Evolutionary conservation across 1,140 invertebrate genomes (phyloP), one percentile per base, ranked within the genome.

Genomic region (Dendroctonus valens): DNA sequence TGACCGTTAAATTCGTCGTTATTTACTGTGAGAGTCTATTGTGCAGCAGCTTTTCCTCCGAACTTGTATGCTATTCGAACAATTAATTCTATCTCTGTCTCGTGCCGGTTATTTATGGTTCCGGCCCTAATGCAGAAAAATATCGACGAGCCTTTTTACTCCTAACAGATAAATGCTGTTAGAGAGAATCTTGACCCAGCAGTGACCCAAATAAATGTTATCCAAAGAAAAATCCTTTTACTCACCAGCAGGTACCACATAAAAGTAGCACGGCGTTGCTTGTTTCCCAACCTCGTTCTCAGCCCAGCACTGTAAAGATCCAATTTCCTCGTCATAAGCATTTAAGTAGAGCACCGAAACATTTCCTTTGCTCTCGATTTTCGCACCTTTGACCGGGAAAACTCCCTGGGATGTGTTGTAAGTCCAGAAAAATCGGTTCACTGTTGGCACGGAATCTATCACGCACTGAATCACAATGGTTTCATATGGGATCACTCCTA

Each of bases 261-360:
- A 86, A 78, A 94, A 92, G 55, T 91, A 79, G 75, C 93, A 95
- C 5, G 93, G 92, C 69, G 82, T 83, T 65, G 84, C 83, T 79
- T 94, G 92, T 72, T 86, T 84, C 51, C 93, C 93, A 7, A 94
- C 86, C 68, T 83, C 84, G 80, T 94, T 94, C 72, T 84, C 87
- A 0, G 91, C 92, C 91, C 91, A 94, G 74, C 93, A 95, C 8
- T 90, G 87, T 0, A 95, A 79, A 59, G 89, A 91, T 58, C 92
- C 91, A 68, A 92, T 86, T 76, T 94, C 91, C 76, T 94, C 91
- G 58, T 86, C 84, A 51, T 76, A 78, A 58, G 79, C 81, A 39
- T 85, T 84, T 58, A 86, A 91, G 76, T 83, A 87, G 68, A 87
- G 82, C 64, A 85, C 85, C 72, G 88, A 91, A 55, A 84, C 81